Conservation (phyloP, 2,797 vertebrate genomes). For the Bradypus variegatus region DNA sequence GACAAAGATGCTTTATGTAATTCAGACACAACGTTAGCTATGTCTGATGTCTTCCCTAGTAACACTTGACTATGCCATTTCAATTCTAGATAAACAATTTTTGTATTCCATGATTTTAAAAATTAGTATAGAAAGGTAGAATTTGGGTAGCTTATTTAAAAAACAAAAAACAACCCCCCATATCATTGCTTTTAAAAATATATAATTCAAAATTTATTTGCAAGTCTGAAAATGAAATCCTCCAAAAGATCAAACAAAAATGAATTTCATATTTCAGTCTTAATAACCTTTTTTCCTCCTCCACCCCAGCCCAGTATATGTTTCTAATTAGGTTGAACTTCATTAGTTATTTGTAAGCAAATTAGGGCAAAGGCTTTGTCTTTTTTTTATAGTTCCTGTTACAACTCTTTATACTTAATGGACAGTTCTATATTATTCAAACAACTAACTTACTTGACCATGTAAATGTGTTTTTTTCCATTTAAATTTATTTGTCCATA, state of each 20-base stretch:
- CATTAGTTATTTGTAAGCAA: conserved; percentile 18
- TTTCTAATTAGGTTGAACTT: background rate
- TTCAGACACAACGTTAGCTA: background rate
- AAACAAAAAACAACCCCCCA: conserved; percentile 4
- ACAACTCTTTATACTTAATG: conserved; percentile 17
- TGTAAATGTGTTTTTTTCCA: background rate
- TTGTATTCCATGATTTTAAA: conserved; percentile 15
- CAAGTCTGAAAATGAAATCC: conserved; percentile 14
- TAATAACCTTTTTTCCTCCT: background rate
- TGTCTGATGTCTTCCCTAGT: background rate
- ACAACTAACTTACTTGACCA: background rate
- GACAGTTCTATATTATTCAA: background rate
- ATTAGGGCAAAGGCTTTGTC: background rate
- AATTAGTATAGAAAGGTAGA: conserved; percentile 1
- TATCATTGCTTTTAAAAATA: background rate
- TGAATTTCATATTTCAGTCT: background rate
- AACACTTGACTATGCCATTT: conserved; percentile 20
- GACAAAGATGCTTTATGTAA: background rate
- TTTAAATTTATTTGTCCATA: conserved; percentile 14
- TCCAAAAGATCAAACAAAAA: background rate
- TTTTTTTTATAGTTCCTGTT: conserved; percentile 11
- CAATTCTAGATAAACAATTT: background rate
- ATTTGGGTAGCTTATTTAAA: conserved; percentile 12
- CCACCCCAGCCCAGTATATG: background rate
- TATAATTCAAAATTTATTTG: conserved; percentile 26